A percentile compares a stretch with the other conserved stretches of the same genome.
Evolutionary conservation across 2,113 vertebrate species (phyloP).

Genomic region (Silurus meridionalis): DNA sequence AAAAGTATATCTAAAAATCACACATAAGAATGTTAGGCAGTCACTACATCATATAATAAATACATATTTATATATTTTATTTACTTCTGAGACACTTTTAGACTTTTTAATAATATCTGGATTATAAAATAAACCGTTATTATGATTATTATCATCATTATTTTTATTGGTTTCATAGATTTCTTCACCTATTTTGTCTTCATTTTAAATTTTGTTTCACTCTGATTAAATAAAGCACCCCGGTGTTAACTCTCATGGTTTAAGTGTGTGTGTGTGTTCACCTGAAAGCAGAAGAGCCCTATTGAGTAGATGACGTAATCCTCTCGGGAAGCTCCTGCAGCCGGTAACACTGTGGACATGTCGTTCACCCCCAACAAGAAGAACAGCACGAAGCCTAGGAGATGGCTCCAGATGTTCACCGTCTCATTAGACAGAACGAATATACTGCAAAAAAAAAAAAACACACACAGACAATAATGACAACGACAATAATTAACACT

Average conservation of each 20-base stretch:
- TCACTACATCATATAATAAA: background rate
- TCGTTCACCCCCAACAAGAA: constrained; percentile 89
- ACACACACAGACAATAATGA: constrained; percentile 1
- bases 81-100: background rate
- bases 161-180: background rate
- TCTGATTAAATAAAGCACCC: background rate
- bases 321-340: constrained; percentile 84
- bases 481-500: background rate
- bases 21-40: background rate
- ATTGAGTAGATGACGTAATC: constrained; percentile 95
- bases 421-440: constrained; percentile 97
- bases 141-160: background rate
- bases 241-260: background rate
- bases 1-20: background rate
- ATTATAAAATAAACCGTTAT: background rate
- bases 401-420: constrained; percentile 97
- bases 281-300: constrained; percentile 97
- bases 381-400: constrained; percentile 93
- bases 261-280: constrained; percentile 50
- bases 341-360: constrained; percentile 84
- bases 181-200: background rate
- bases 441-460: constrained; percentile 72
- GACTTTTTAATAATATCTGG: background rate
- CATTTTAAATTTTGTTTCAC: background rate
- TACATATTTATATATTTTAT: background rate